These are phyloP conservation scores for Branchinecta lynchi DNA, from an alignment of 1,140 invertebrate species.

Conservation along the genomic window DNA sequence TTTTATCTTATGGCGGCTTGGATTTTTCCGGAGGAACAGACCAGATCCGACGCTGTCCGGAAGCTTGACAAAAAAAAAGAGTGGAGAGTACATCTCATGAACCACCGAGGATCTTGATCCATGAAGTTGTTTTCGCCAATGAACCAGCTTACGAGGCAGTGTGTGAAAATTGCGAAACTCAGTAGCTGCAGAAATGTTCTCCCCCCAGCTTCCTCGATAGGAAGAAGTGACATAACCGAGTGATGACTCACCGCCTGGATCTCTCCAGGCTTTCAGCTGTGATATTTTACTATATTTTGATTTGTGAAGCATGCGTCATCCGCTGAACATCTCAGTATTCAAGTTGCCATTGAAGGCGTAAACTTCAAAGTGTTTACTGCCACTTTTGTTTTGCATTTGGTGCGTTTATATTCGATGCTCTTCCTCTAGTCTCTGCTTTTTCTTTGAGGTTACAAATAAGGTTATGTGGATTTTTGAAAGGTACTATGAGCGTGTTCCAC, in stretches of 20 bases:
- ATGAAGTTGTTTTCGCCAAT: conserved; percentile 13
- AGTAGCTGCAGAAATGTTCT: not conserved
- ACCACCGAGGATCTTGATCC: not conserved
- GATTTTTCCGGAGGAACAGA: conserved; percentile 66
- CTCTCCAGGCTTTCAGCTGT: no score
- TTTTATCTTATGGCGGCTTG: conserved; percentile 61
- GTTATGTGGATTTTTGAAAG: no score
- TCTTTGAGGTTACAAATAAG: no score
- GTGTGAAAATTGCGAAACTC: conserved; percentile 12
- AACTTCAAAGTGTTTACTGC: no score
- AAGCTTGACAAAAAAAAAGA: conserved; percentile 56
- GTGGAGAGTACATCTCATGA: conserved; percentile 24
- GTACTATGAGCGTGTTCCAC: no score
- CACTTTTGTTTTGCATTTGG: no score
- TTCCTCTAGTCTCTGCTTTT: no score
- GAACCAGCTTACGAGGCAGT: conserved; percentile 3
- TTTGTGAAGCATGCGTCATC: not conserved
- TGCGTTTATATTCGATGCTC: no score
- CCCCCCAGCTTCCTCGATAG: not conserved
- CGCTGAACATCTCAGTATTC: not conserved
- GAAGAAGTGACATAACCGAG: no score
- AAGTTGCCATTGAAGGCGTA: no score
- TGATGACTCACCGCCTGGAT: no score
- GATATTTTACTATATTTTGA: no score
- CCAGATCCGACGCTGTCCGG: conserved; percentile 64